phyloP scores from a whole-genome alignment of 2,888 invertebrate species.

The Yponomeuta cagnagella region DNA sequence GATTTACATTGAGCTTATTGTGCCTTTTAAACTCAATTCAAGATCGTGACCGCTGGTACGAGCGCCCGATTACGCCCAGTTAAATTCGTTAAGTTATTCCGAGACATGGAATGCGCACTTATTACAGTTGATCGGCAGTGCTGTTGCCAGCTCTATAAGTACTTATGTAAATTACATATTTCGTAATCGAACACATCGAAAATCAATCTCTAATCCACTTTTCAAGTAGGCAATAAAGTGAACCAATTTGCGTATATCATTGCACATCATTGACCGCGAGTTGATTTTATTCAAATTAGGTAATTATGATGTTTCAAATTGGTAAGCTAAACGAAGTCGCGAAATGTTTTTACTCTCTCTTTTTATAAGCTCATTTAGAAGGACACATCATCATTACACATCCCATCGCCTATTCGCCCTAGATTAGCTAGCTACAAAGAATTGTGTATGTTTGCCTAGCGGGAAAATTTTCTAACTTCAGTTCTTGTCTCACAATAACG shows the following conservation, averaged over 20 bases:
- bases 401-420: too few relatives aligned
- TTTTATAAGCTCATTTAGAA: too few relatives aligned
- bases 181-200: neutral
- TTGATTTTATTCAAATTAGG: neutral
- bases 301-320: neutral
- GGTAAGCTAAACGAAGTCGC: neutral
- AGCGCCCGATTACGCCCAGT: slow-evolving; percentile 8
- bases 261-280: neutral
- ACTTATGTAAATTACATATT: neutral
- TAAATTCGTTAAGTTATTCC: slow-evolving; percentile 5
- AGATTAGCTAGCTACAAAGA: too few relatives aligned
- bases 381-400: too few relatives aligned
- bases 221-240: neutral
- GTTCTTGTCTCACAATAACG: too few relatives aligned
- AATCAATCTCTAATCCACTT: neutral
- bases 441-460: too few relatives aligned
- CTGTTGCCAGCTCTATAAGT: neutral
- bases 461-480: too few relatives aligned
- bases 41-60: slow-evolving; percentile 8
- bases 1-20: slow-evolving; percentile 24
- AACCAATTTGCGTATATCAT: neutral
- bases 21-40: neutral
- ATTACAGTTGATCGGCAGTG: neutral
- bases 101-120: slow-evolving; percentile 2
- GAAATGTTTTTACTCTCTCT: neutral